These are phyloP conservation scores for Pteria penguin DNA, from an alignment of 2,888 invertebrate genomes.

Conservation along the genomic window DNA sequence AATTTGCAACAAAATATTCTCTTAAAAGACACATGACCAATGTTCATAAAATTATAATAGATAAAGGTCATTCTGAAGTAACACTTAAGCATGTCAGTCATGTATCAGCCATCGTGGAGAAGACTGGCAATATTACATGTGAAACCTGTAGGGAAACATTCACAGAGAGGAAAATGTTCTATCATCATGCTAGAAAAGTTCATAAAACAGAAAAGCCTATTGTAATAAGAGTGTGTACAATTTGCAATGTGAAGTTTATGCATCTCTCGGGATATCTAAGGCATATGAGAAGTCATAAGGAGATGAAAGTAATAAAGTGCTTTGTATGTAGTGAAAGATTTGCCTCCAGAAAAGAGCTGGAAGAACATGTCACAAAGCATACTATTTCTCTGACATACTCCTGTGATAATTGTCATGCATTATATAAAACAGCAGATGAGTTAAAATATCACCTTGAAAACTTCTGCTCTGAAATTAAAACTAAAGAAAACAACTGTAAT, in stretches of 20 bases:
- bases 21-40: conserved; percentile 14
- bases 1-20: background rate
- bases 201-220: background rate
- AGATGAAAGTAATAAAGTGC: conserved; percentile 15
- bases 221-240: background rate
- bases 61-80: too few relatives aligned
- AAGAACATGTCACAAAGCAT: conserved; percentile 2
- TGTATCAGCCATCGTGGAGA: too few relatives aligned
- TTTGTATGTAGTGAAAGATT: conserved; percentile 11
- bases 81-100: too few relatives aligned
- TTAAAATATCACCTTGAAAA: background rate
- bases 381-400: background rate
- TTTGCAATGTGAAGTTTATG: background rate
- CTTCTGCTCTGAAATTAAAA: background rate
- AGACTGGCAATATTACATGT: too few relatives aligned
- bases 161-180: too few relatives aligned
- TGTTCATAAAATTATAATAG: too few relatives aligned
- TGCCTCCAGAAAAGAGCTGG: background rate
- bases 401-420: background rate
- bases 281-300: conserved; percentile 11
- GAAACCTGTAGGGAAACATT: too few relatives aligned
- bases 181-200: background rate
- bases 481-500: background rate
- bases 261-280: background rate
- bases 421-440: background rate